Conservation (phyloP, 2,888 invertebrate genomes). For the Lithosia quadra region DNA sequence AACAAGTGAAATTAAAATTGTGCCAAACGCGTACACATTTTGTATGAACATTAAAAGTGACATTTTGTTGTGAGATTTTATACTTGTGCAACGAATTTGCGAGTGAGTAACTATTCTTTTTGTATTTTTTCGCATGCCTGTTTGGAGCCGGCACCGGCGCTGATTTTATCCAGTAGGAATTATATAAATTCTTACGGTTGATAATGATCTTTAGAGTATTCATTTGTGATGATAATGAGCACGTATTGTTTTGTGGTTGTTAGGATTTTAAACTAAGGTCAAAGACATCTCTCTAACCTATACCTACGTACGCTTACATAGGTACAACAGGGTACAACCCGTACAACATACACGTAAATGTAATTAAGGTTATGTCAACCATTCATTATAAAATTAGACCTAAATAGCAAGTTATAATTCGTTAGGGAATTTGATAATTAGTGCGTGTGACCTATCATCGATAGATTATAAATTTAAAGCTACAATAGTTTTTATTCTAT, state of each 20-base stretch:
- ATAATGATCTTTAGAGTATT: constrained; percentile 23
- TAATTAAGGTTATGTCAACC: not conserved
- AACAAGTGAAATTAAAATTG: constrained; percentile 75
- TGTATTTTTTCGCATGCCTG: constrained; percentile 71
- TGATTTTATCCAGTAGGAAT: constrained; percentile 71
- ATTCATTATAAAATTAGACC: no score
- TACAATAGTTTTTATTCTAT: no score
- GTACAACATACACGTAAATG: not conserved
- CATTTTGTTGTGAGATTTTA: constrained; percentile 54
- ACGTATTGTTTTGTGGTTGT: not conserved
- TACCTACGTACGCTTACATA: not conserved
- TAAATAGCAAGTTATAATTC: not conserved
- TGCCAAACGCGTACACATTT: constrained; percentile 53
- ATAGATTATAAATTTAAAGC: not conserved
- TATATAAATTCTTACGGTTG: constrained; percentile 44
- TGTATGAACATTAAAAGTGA: constrained; percentile 49
- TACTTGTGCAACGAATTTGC: constrained; percentile 75
- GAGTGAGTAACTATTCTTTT: constrained; percentile 72
- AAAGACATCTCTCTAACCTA: not conserved
- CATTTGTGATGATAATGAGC: not conserved
- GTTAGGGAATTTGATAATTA: not conserved
- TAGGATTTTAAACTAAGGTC: not conserved
- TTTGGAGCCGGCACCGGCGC: constrained; percentile 64
- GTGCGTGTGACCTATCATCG: not conserved
- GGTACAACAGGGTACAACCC: no score